Base-by-base conservation (phyloP, 2,797 vertebrate species). In the Gymnothorax javanicus region DNA sequence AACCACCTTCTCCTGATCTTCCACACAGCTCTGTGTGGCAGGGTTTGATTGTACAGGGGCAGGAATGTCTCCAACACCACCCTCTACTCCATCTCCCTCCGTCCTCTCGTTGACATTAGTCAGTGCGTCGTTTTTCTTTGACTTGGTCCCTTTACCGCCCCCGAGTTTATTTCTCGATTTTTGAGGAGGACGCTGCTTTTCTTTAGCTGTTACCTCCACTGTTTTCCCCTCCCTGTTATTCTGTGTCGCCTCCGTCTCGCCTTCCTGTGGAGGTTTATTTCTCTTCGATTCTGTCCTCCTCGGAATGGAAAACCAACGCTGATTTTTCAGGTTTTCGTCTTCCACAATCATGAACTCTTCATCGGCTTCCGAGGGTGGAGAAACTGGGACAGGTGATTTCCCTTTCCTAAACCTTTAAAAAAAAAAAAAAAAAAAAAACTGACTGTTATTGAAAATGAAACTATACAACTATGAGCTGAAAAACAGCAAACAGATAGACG, bases 291-390 rank as follows among this genome's bases (percentile, higher is more conserved):
- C 27, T 85, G 52, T 7, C 11, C 0, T 96, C 54, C 60, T 92
- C 9, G 93, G 93, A 83, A 96, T 94, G 27, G 91, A 89, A 89
- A 96, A 87, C 82, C 84, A 85, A 86, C 92, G 1, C 6, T 94
- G 92, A 4, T 56, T 56, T 73, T 27, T 52, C 23, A 27, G 23
- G 58, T 83, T 1, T 12, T 94, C 93, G 1, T 96, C 94, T 8
- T 96, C 96, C 87, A 96, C 57, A 86, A 96, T 95, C 60, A 94
- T 79, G 88, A 96, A 96, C 52, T 96, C 93, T 8, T 96, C 95
- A 27, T 95, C 95, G 23, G 88, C 91, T 62, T 94, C 93, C n/a
- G 86, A 81, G 73, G 85, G 92, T 73, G 86, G 25, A 67, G 91
- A 69, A 17, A 23, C 88, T 86, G 92, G 92, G 3, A 90, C 84